A percentile compares a stretch with the other conserved stretches of the same genome.
phyloP scores from a whole-genome alignment of 2,888 invertebrate species.

The Myopa tessellatipennis region DNA sequence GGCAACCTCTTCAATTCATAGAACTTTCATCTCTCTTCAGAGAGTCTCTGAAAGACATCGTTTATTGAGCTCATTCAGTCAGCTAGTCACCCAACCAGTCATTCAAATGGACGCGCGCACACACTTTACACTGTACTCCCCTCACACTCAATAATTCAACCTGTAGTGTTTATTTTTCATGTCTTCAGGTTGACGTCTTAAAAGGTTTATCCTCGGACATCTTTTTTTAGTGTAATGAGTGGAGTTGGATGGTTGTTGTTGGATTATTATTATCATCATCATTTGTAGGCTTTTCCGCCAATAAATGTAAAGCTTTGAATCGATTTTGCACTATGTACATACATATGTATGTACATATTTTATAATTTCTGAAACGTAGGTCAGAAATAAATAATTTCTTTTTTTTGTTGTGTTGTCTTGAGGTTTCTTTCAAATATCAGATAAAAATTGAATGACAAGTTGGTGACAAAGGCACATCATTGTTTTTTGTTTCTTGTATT shows the following conservation, averaged over 20 bases:
- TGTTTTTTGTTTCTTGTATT: conserved; percentile 2
- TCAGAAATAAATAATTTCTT: not conserved
- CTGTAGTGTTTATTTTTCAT: not conserved
- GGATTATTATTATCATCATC: not conserved
- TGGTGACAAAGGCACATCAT: conserved; percentile 1
- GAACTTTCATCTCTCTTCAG: conserved; percentile 28
- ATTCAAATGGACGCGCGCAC: no score
- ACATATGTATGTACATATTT: no score
- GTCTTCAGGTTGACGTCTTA: conserved; percentile 17
- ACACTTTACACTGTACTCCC: not conserved
- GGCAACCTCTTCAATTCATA: conserved; percentile 8
- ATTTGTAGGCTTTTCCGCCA: no score
- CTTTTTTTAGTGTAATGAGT: not conserved
- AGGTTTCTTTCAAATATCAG: not conserved
- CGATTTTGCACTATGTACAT: no score
- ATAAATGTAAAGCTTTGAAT: no score
- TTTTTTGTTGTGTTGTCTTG: not conserved
- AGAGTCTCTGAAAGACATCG: not conserved
- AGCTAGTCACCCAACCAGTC: not conserved
- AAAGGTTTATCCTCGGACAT: conserved; percentile 2
- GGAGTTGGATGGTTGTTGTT: not conserved
- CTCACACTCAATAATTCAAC: not conserved
- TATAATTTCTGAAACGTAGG: no score
- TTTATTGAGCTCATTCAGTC: not conserved
- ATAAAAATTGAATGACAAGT: conserved; percentile 38